A percentile compares a stretch with the other conserved stretches of the same genome.
These are phyloP conservation scores for Augiades crinisus DNA, from an alignment of 2,888 invertebrate genomes.

Conservation along the genomic window DNA sequence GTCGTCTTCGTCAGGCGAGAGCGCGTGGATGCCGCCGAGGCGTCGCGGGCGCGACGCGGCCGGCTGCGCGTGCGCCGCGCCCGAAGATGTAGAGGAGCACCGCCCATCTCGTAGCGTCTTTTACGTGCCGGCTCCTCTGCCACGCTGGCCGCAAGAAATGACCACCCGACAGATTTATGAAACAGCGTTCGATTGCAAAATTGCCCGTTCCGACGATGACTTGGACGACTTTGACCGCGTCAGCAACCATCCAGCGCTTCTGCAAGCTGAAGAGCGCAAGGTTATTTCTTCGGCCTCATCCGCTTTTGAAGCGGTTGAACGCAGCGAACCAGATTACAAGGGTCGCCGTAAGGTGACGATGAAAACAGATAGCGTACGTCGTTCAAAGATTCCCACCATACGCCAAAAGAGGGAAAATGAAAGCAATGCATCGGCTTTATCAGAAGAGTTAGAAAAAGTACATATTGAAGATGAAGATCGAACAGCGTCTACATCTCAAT, in stretches of 20 bases:
- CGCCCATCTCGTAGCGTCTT: constrained; percentile 84
- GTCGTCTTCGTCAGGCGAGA: constrained; percentile 80
- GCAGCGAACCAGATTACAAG: constrained; percentile 74
- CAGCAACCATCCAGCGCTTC: constrained; percentile 88
- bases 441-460: constrained; percentile 83
- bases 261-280: constrained; percentile 79
- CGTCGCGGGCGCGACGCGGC: constrained; percentile 84
- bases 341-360: constrained; percentile 81
- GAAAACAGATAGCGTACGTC: constrained; percentile 78
- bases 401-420: constrained; percentile 75
- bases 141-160: constrained; percentile 83
- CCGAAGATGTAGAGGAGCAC: constrained; percentile 85
- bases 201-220: constrained; percentile 90
- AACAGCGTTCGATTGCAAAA: constrained; percentile 94
- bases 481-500: constrained; percentile 79
- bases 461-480: constrained; percentile 82
- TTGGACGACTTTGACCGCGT: constrained; percentile 91
- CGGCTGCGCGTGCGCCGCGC: constrained; percentile 87
- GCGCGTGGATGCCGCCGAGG: constrained; percentile 87
- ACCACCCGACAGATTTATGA: constrained; percentile 90
- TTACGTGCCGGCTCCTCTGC: constrained; percentile 85
- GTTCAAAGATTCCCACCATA: constrained; percentile 83
- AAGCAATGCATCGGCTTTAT: constrained; percentile 61
- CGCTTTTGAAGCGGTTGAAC: constrained; percentile 74
- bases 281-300: constrained; percentile 75